Evolutionary conservation across 1,140 invertebrate species (phyloP), one percentile per base, ranked within the genome.

Genomic region (Drosophila equinoxialis): DNA sequence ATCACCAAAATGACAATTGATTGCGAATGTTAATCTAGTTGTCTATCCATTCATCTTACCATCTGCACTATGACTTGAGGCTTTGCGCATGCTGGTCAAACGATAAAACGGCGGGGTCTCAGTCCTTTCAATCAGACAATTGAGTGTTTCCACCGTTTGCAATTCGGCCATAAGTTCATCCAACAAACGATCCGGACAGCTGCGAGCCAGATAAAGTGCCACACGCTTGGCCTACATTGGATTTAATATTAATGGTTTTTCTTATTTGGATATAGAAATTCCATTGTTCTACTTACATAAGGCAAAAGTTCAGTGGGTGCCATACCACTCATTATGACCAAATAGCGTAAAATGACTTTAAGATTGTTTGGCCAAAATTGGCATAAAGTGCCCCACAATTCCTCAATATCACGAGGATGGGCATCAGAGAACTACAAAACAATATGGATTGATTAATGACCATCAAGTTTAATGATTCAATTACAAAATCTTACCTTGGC

Each of bases 101-200:
- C 98, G 94, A 93, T 98, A 99, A 93, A 98, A 99, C 0, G 98
- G 98, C 30, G 98, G 98, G 0, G 98, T 99, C 94, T 99, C 98
- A 0, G 98, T 99, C 57, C 98, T 93, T 92, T 99, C 98, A 77
- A 99, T 98, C 64, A 98, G 94, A 91, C 97, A 98, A 92, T 98
- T 98, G 3, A 99, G 93, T 0, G 97, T 98, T 92, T 99, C 98
- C 1, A 99, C 97, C 0, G 98, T 98, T 93, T 98, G 97, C 48
- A 99, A 93, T 93, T 99, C 98, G 11, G 96, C 96, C 97, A 99
- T 98, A 93, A 99, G 96, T 92, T 99, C 98, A 84, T 99, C 98
- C 3, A 99, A 94, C 1, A 99, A 94, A 57, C 97, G 94, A 91
- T 98, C 97, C 1, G 98, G 97, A 62, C 97, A 95, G 0, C 98